Evolutionary conservation across 1,140 invertebrate species (phyloP), one percentile per base, ranked within the genome.

Genomic region (Pemphigus obesinymphae): DNA sequence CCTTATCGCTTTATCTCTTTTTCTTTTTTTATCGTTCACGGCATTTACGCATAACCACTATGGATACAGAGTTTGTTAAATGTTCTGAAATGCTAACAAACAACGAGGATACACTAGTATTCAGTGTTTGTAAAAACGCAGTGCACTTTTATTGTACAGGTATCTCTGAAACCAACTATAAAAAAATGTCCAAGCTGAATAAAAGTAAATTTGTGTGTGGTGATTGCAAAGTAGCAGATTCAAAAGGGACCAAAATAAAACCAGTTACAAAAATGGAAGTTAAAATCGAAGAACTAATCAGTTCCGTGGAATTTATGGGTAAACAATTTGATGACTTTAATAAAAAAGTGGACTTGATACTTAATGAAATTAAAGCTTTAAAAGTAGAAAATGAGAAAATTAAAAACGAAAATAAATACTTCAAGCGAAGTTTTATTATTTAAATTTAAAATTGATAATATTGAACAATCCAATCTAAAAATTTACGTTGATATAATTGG

Each of bases 31-130:
- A 55, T 3, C 23, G 8, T 66, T 66, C 5, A 20, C 31, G 6
- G 29, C n/a, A n/a, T 20, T 66, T 34, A 4, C 34, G 6, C 15
- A 6, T 66, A 37, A 66, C 29, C 6, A 37, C 20, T 23, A 66
- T 66, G 31, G 37, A 66, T 66, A 66, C 61, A 66, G 61, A 66
- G 17, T 66, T 29, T 63, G 61, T 11, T 29, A 63, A 66, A 66
- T 66, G 31, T 66, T 66, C 31, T 4, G 31, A 66, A 37, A 66
- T 5, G 17, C 61, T 66, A 66, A 37, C 34, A 10, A 8, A 37
- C 6, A 66, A 66, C 20, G 61, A 66, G 17, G 31, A 66, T 20
- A 66, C 31, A 34, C 5, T 66, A 34, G n/a, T 34, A 66, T 66
- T 29, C 37, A 66, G 17, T 34, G 20, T 66, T 20, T 66, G 61